Base-by-base conservation (phyloP, 2,797 vertebrate species). In the Avahi laniger region DNA sequence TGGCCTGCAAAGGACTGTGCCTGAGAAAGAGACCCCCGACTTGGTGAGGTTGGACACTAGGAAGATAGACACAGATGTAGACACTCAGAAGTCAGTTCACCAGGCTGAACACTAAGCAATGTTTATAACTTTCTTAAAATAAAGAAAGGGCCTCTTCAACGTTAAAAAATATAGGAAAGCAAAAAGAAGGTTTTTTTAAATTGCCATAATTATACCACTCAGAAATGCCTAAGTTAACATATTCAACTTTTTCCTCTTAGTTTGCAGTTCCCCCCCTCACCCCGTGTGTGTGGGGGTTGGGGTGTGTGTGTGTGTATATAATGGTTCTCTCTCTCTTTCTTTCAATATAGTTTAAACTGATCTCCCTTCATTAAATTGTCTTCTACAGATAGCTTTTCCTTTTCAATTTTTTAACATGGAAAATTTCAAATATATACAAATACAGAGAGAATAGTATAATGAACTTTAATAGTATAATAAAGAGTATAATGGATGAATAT, bases 81-180 rank as follows among this genome's bases (percentile, higher is more conserved):
- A 69, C 13, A n/a, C 41, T 81, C 67, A 78, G 11, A 72, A 59
- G 33, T 93, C 1, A n/a, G 18, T 50, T 92, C 33, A 43, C 67
- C 52, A 78, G 18, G 61, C 38, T 85, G 38, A 85, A 85, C 65
- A 84, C 35, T n/a, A 7, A 69, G n/a, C 5, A 80, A 48, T 69
- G 67, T 94, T 79, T 87, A 38, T 65, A 30, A 83, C 41, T 73
- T 93, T 67, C 81, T 96, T 87, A n/a, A 48, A 54, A 20, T 87
- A n/a, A 48, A 54, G 52, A 82, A 24, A 59, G 50, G 33, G 9
- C 26, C 75, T 43, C 30, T 87, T 93, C 73, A 87, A 82, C 46
- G 5, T 72, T 70, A 41, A 83, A 83, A 72, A 70, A 59, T 41
- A 73, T 3, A 63, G 35, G 35, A 76, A 54, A 92, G 7, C 41